Evolutionary conservation across 2,888 invertebrate genomes (phyloP).

Genomic region (Bugulina stolonifera): DNA sequence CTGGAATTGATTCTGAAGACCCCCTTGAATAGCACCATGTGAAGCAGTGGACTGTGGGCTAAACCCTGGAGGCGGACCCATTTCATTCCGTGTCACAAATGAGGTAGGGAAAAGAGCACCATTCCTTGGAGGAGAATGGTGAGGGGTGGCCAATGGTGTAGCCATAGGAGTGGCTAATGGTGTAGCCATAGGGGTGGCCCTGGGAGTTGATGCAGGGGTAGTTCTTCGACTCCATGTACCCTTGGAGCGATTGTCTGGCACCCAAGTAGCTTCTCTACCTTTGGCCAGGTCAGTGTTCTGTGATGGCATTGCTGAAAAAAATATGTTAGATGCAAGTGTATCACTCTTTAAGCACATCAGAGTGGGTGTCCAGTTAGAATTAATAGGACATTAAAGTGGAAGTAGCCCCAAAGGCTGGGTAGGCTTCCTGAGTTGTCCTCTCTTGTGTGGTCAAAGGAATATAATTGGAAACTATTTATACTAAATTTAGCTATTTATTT

Average conservation of each 20-base stretch:
- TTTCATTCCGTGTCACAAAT: background rate
- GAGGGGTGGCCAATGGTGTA: constrained; percentile 10
- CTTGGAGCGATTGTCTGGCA: constrained; percentile 1
- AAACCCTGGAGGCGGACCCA: constrained; percentile 12
- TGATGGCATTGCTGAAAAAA: background rate
- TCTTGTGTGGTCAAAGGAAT: no score
- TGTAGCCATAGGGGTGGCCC: constrained; percentile 14
- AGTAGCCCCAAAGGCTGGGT: background rate
- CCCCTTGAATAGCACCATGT: no score
- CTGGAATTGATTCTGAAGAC: no score
- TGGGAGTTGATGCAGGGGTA: constrained; percentile 15
- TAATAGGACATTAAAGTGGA: background rate
- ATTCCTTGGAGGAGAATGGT: constrained; percentile 17
- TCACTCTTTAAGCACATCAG: no score
- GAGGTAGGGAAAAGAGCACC: background rate
- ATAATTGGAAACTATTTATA: no score
- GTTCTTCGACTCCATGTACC: constrained; percentile 18
- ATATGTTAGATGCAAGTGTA: no score
- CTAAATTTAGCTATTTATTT: no score
- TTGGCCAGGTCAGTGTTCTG: background rate
- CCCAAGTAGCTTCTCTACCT: constrained; percentile 13
- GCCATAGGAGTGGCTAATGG: constrained; percentile 14
- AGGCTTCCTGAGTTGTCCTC: no score
- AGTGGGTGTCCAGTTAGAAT: background rate
- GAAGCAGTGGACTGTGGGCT: no score